Conservation (phyloP, 2,888 invertebrate species). For the Subacronicta megacephala region DNA sequence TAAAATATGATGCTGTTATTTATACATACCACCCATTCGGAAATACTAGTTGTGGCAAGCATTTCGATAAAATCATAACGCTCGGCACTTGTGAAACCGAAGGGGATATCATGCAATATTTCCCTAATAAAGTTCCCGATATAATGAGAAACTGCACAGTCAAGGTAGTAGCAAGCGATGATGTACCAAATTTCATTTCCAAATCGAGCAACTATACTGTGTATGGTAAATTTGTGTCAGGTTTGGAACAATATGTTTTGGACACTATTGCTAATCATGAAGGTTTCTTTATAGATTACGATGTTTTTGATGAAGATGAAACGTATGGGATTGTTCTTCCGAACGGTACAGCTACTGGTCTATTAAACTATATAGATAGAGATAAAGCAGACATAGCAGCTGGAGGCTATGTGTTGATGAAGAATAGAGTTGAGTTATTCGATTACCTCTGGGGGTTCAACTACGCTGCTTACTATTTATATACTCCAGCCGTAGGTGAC, state of each 20-base stretch:
- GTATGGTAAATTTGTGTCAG: conserved; percentile 56
- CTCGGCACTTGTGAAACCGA: conserved; percentile 62
- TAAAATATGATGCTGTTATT: conserved; percentile 40
- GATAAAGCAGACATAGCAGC: conserved; percentile 65
- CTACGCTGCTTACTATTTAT: conserved; percentile 63
- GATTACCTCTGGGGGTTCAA: conserved; percentile 73
- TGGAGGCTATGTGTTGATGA: conserved; percentile 69
- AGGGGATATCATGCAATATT: conserved; percentile 38
- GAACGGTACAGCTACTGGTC: conserved; percentile 69
- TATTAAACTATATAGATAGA: conserved; percentile 62
- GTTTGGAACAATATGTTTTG: conserved; percentile 72
- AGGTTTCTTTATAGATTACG: conserved; percentile 62
- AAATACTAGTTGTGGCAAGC: conserved; percentile 64
- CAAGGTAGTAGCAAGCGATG: conserved; percentile 62
- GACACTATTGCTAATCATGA: conserved; percentile 63
- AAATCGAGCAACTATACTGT: conserved; percentile 56
- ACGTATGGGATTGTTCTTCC: conserved; percentile 64
- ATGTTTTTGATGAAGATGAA: conserved; percentile 38
- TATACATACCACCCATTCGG: conserved; percentile 68
- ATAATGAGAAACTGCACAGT: conserved; percentile 65
- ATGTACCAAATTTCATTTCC: conserved; percentile 65
- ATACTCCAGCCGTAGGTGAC: conserved; percentile 60
- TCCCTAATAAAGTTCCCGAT: conserved; percentile 44
- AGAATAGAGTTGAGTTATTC: conserved; percentile 68
- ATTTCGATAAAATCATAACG: conserved; percentile 50